Evolutionary conservation across 2,888 invertebrate genomes (phyloP), one percentile per base, ranked within the genome.

Genomic region (Xanthostigma xanthostigma): DNA sequence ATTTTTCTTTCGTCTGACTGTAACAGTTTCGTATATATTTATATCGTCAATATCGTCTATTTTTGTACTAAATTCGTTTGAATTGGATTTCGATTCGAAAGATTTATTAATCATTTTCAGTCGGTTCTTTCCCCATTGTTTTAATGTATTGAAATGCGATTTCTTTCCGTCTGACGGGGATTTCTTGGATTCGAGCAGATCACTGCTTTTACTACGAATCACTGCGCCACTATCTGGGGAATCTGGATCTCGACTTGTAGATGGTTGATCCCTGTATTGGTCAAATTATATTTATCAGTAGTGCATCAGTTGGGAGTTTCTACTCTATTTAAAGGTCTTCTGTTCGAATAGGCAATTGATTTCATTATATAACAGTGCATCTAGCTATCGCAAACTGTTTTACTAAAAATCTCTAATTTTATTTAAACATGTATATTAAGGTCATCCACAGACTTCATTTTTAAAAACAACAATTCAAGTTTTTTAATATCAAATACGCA

Each of bases 121-220:
- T 56, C 86, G 76, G 58, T 79, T 86, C 62, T 81, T 81, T 49
- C 89, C 86, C 89, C 89, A 90, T 62, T 86, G 84, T 64, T 86
- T 87, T 49, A 90, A 68, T 33, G 83, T 82, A 64, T 86, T 85
- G 64, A 90, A 84, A 61, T 84, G 84, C 43, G 82, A 79, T 65
- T 73, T 67, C 67, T 78, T 73, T 57, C 62, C 70, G 57, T 81
- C 80, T 44, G 75, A 72, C 41, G 78, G 74, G 54, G 77, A 76
- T 59, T 76, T 73, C 27, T 27, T 27, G 27, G 27, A 27, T 27
- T 27, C 27, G 27, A 87, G 75, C 57, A 85, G 71, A 64, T 87
- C 87, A 62, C 84, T 86, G 63, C 86, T 83, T 62, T 78, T 77
- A 63, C 82, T 83, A 62, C 83, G 72, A 62, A 72, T 72, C 65